phyloP scores from a whole-genome alignment of 37 sponge, comb jelly and placozoan species.

The Hormiphora californensis region DNA sequence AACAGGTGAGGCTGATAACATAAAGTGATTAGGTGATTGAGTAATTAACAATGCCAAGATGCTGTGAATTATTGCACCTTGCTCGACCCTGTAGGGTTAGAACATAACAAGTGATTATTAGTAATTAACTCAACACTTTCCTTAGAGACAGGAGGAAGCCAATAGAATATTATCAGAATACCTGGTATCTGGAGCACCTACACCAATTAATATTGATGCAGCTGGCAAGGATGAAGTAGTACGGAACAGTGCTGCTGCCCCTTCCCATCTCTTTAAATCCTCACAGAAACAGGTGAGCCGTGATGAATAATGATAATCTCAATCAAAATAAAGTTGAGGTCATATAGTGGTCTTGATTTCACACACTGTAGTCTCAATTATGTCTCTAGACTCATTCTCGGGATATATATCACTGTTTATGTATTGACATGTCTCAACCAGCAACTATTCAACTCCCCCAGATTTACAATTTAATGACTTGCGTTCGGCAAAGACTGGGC shows the following conservation, averaged over 20 bases:
- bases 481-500: no score
- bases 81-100: no score
- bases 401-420: no score
- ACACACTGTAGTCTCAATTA: background rate
- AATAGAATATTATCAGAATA: background rate
- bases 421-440: no score
- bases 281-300: constrained; percentile 19
- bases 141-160: constrained; percentile 8
- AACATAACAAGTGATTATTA: no score
- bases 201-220: constrained; percentile 16
- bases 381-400: no score
- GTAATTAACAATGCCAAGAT: no score
- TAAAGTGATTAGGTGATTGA: no score
- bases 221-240: constrained; percentile 8
- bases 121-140: background rate
- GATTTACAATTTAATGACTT: constrained; percentile 76
- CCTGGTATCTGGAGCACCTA: constrained; percentile 18
- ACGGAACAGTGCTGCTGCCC: background rate
- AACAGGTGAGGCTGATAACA: constrained; percentile 7
- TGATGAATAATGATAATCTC: background rate
- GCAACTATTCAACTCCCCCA: constrained; percentile 3
- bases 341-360: background rate
- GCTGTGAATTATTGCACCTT: no score
- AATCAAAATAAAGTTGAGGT: background rate
- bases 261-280: background rate